Conservation (phyloP, 2,888 invertebrate species). For the Tenodera sinensis region DNA sequence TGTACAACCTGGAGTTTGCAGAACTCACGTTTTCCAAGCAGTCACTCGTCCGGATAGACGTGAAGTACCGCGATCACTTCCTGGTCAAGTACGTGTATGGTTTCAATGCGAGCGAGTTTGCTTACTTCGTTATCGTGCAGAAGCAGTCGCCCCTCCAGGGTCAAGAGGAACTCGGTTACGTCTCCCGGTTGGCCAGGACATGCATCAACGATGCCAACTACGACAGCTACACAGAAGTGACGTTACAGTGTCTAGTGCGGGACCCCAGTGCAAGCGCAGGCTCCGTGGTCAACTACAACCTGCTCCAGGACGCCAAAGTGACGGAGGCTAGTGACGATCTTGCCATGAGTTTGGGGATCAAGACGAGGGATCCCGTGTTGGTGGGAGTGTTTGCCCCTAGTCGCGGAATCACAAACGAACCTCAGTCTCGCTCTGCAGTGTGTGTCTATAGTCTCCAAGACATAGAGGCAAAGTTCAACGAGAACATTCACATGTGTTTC, state of each 20-base stretch:
- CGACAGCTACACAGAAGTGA: conserved; percentile 95
- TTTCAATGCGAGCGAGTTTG: conserved; percentile 91
- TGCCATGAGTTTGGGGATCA: conserved; percentile 75
- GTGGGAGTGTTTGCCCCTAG: conserved; percentile 89
- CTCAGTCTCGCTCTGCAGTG: conserved; percentile 78
- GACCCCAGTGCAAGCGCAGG: conserved; percentile 52
- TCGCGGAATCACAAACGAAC: conserved; percentile 80
- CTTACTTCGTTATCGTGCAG: conserved; percentile 93
- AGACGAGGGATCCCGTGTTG: conserved; percentile 74
- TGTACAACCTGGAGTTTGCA: conserved; percentile 75
- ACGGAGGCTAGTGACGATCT: conserved; percentile 79
- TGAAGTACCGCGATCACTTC: conserved; percentile 91
- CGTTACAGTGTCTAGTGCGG: conserved; percentile 76
- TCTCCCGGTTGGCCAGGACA: conserved; percentile 84
- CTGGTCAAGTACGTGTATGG: conserved; percentile 95
- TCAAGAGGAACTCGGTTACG: conserved; percentile 85
- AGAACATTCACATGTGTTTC: conserved; percentile 97
- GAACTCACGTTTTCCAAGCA: conserved; percentile 82
- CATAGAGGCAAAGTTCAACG: conserved; percentile 89
- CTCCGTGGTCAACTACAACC: conserved; percentile 68
- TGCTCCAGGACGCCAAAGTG: conserved; percentile 90
- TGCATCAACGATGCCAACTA: conserved; percentile 94
- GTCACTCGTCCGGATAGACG: conserved; percentile 82
- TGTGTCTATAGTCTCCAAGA: conserved; percentile 89
- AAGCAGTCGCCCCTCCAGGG: conserved; percentile 85